Evolutionary conservation across 2,797 vertebrate species (phyloP), one percentile per base, ranked within the genome.

Genomic region (Steatocranus sp.): DNA sequence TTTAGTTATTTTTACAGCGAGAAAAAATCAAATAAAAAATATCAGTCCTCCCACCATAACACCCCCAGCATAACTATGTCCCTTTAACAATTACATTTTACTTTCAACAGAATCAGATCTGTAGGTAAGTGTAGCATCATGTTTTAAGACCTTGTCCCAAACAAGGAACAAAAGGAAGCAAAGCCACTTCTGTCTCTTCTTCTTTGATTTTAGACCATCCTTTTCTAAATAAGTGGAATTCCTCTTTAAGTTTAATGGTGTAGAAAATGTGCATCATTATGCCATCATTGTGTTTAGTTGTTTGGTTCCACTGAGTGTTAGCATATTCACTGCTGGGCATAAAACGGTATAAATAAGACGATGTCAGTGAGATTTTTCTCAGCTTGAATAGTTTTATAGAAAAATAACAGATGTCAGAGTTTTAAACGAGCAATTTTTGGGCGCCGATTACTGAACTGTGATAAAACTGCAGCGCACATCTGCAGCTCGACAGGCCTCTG

Each of bases 1-100:
- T 41, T 41, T 66, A 20, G n/a, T 66, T 66, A 23, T 66, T 38
- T 23, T 14, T 10, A 41, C 36, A 66, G 61, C 12, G 3, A 23
- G 5, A 41, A 6, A 41, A 6, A 66, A 25, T 9, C 3, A 38
- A 23, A 66, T 38, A 7, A 66, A 9, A 63, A 38, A 14, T 12
- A 38, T 63, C 32, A 0, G 2, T 20, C 32, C 11, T 6, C 14
- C 50, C 14, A 41, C 7, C 2, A 18, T 58, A 63, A 4, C 3
- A 6, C 34, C 1, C 34, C 34, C n/a, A 63, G 11, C 7, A 63
- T 63, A 38, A 9, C 5, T 0, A 41, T 15, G 12, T 1, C 0
- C 12, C 3, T 6, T 41, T 63, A 63, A 63, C 58, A 63, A 63
- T 63, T 63, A 63, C 6, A 23, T 38, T 38, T 66, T 23, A 23